phyloP scores from a whole-genome alignment of 2,888 invertebrate species.

The Apoda limacodes region DNA sequence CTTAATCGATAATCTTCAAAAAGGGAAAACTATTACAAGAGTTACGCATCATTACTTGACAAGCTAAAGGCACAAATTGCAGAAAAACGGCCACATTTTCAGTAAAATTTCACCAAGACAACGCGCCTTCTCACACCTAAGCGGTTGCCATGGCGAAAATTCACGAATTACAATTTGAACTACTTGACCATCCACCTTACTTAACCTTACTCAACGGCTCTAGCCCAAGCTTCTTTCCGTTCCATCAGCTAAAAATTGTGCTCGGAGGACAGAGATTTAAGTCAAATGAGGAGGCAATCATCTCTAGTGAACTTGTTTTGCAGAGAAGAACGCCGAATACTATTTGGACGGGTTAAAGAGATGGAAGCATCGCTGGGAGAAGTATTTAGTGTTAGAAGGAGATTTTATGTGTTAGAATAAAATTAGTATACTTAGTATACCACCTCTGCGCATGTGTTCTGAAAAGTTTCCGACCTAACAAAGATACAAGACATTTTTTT shows the following conservation, averaged over 20 bases:
- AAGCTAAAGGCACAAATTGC: slow-evolving; percentile 6
- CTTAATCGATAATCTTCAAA: slow-evolving; percentile 4
- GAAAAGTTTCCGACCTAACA: too few relatives aligned
- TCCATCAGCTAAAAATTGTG: slow-evolving; percentile 14
- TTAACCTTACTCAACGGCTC: slow-evolving; percentile 16
- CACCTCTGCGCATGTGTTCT: too few relatives aligned
- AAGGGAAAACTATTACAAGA: slow-evolving; percentile 10
- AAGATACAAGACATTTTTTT: too few relatives aligned
- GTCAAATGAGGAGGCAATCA: too few relatives aligned
- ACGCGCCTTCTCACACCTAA: slow-evolving; percentile 10
- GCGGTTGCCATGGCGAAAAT: slow-evolving; percentile 18
- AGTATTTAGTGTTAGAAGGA: too few relatives aligned
- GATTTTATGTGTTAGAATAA: too few relatives aligned
- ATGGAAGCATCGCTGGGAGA: too few relatives aligned
- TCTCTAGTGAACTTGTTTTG: too few relatives aligned
- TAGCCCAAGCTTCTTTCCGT: slow-evolving; percentile 16
- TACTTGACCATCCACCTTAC: slow-evolving; percentile 14
- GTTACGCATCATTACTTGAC: slow-evolving; percentile 7
- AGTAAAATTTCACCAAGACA: slow-evolving; percentile 11
- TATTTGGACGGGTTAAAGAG: too few relatives aligned
- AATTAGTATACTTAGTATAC: too few relatives aligned
- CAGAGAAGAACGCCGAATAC: too few relatives aligned
- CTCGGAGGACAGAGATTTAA: slow-evolving; percentile 13
- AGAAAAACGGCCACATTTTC: slow-evolving; percentile 9
- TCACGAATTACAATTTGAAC: slow-evolving; percentile 15